Conservation (phyloP, 2,797 vertebrate genomes). For the Sebastes kiyomatsui region DNA sequence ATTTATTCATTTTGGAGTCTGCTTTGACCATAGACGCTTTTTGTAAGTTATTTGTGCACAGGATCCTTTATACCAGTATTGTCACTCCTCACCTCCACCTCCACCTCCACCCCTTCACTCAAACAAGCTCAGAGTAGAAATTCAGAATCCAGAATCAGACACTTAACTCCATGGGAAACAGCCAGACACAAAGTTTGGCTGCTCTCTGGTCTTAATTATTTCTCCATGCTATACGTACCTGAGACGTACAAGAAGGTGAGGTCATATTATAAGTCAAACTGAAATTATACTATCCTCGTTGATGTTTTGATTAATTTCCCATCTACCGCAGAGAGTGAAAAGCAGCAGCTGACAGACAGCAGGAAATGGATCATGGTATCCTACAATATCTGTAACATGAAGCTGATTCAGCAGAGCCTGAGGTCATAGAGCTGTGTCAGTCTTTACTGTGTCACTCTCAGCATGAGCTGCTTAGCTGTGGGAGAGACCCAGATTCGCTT, state of each 20-base stretch:
- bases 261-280: not conserved
- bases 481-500: conserved; percentile 32
- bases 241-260: not conserved
- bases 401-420: conserved; percentile 43
- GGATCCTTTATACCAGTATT: not conserved
- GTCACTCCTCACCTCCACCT: not conserved
- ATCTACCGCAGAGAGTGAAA: not conserved
- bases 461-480: conserved; percentile 16
- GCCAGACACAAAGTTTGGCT: conserved; percentile 20
- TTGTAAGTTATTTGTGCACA: not conserved
- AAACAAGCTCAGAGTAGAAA: conserved; percentile 33
- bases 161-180: conserved; percentile 5
- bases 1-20: not conserved
- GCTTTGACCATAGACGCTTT: not conserved
- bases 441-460: conserved; percentile 49
- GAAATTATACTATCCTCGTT: not conserved
- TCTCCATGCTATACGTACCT: not conserved
- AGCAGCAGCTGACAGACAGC: conserved; percentile 29
- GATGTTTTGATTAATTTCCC: conserved; percentile 24
- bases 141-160: conserved; percentile 25
- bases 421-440: conserved; percentile 29
- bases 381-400: conserved; percentile 18
- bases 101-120: not conserved
- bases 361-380: conserved; percentile 21
- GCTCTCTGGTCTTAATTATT: not conserved